phyloP scores from a whole-genome alignment of 37 sponge, comb jelly and placozoan genomes.

The Dysidea cf. avara region DNA sequence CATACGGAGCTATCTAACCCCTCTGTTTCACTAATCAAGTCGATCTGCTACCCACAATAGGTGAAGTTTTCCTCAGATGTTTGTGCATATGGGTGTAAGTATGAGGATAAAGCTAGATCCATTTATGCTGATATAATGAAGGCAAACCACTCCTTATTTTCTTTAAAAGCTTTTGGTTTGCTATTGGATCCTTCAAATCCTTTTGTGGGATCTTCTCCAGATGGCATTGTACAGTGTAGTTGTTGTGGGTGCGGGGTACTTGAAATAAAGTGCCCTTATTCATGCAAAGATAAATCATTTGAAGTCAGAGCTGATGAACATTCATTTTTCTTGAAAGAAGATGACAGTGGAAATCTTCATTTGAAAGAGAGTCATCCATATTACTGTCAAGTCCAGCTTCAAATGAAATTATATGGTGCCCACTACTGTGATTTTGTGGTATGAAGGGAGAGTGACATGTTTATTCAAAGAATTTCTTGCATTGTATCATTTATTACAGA shows the following conservation, averaged over 20 bases:
- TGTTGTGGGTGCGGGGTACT: conserved; percentile 44
- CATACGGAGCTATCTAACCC: conserved; percentile 23
- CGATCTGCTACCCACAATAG: conserved; percentile 39
- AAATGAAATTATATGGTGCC: conserved; percentile 38
- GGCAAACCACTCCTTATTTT: conserved; percentile 21
- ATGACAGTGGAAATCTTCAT: background rate
- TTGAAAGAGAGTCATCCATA: conserved; percentile 39
- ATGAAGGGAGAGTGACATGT: conserved; percentile 24
- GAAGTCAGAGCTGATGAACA: background rate
- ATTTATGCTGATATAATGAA: conserved; percentile 1
- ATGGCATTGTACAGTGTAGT: conserved; percentile 24
- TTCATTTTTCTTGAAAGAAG: conserved; percentile 28
- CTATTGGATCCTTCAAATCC: conserved; percentile 23
- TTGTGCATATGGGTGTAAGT: conserved; percentile 33
- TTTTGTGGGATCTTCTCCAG: conserved; percentile 27
- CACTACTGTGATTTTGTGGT: too few species aligned
- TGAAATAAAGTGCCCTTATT: conserved; percentile 46
- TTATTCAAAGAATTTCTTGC: conserved; percentile 20
- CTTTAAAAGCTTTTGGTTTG: conserved; percentile 23
- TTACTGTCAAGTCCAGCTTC: conserved; percentile 68
- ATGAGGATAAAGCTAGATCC: conserved; percentile 20
- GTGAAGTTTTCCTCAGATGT: conserved; percentile 8
- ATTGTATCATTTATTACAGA: conserved; percentile 3
- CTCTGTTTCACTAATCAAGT: conserved; percentile 39
- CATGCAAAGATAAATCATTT: conserved; percentile 6